Percentiles rank a stretch among this genome's conserved stretches.
Conservation (phyloP, 2,113 vertebrate genomes). For the Anser cygnoides region DNA sequence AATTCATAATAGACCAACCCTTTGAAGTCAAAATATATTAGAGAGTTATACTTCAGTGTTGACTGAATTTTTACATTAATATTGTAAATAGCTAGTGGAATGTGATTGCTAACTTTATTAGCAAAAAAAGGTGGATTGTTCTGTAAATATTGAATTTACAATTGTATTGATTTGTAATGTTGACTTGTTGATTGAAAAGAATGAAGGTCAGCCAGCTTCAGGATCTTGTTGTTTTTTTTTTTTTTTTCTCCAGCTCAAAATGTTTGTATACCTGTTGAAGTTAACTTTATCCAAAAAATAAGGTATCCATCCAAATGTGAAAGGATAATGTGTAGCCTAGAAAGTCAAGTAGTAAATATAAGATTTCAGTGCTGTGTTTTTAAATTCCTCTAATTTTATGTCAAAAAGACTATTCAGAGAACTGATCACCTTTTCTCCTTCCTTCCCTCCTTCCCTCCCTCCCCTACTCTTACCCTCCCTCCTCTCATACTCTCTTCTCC, state of each 20-base stretch:
- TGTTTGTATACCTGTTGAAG: background rate
- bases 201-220: background rate
- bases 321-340: background rate
- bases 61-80: background rate
- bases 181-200: background rate
- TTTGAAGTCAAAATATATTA: background rate
- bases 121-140: background rate
- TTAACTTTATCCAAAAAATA: background rate
- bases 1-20: background rate
- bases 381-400: background rate
- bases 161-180: background rate
- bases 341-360: background rate
- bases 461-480: no score
- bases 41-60: background rate
- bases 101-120: background rate
- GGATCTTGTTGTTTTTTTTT: background rate
- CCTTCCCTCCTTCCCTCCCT: background rate
- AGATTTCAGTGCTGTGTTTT: background rate
- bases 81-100: background rate
- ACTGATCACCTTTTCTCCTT: rapidly evolving
- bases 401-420: background rate
- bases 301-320: background rate
- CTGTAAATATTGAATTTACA: background rate
- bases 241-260: background rate
- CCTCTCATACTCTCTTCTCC: background rate